Base-by-base conservation (phyloP, 1,140 invertebrate genomes). In the Nomia melanderi region DNA sequence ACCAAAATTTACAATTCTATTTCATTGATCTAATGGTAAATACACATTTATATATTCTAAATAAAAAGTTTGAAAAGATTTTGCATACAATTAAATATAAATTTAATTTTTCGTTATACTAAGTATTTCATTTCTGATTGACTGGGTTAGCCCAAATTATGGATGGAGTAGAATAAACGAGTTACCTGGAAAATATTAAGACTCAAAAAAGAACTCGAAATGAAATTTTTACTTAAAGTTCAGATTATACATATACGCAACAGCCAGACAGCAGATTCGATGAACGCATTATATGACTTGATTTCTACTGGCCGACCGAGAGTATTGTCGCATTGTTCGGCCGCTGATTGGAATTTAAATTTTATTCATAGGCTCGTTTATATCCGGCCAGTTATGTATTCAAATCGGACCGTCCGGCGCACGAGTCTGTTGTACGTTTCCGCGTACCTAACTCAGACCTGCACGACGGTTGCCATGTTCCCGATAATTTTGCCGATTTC, bases 341-440 rank as follows among this genome's bases (percentile, higher is more conserved):
- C 65, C 79, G 82, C 81, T 84, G 88, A 89, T 89, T 89, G 87
- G 86, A 87, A 89, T 89, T 89, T 89, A 89, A 89, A 89, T 89
- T 89, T 89, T 89, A 89, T 89, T 89, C 88, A 89, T 89, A 88
- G 88, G 88, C 87, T 89, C 86, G 88, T 88, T 89, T 85, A 89
- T 89, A 88, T 88, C 88, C 81, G 78, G 83, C 82, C 88, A 89
- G 88, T 89, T 89, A 89, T 86, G 81, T 89, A 89, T 89, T 89
- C 87, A 89, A 89, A 89, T 89, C 86, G 86, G 80, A 79, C 80
- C 56, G 84, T 78, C 71, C 69, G 27, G 81, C 64, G 64, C 72
- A 54, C 81, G 81, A 66, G 59, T 44, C 70, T 70, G 54, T 41
- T 47, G 56, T 77, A 64, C 62, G 66, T 76, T 73, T 66, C 54